A percentile compares a stretch with the other conserved stretches of the same genome.
Evolutionary conservation across 2,113 vertebrate species (phyloP).

Genomic region (Mellivora capensis): DNA sequence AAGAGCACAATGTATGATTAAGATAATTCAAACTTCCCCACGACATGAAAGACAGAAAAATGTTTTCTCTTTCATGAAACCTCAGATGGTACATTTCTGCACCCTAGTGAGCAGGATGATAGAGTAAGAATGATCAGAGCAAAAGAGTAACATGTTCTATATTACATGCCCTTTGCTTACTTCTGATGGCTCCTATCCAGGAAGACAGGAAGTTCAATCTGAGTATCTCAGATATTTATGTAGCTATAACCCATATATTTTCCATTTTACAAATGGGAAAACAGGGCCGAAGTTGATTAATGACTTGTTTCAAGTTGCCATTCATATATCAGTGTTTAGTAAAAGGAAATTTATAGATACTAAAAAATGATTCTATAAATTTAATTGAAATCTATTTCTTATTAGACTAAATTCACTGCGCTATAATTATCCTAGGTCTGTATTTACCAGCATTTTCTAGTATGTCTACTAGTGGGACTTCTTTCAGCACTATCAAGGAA

Average conservation of each 20-base stretch:
- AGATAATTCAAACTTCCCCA: slow-evolving; percentile 7
- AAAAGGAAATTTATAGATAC: not conserved
- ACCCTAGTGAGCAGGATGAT: not conserved
- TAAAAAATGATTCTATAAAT: not conserved
- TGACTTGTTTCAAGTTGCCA: not conserved
- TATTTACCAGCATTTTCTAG: not conserved
- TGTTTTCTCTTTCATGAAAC: not conserved
- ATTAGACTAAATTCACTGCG: not conserved
- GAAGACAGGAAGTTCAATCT: not conserved
- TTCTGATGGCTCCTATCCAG: not conserved
- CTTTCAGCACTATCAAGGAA: not conserved
- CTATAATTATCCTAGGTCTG: not conserved
- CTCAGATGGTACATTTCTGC: not conserved
- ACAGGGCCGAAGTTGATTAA: not conserved
- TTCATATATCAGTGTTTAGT: not conserved
- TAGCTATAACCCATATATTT: not conserved
- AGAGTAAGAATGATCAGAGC: not conserved
- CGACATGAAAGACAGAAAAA: not conserved
- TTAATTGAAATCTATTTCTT: slow-evolving; percentile 27
- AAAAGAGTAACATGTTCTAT: not conserved
- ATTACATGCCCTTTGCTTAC: not conserved
- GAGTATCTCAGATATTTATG: not conserved
- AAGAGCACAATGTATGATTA: not conserved
- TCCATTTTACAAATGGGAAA: slow-evolving; percentile 10
- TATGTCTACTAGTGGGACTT: not conserved